Percentiles rank a stretch among this genome's conserved stretches.
phyloP scores from a whole-genome alignment of 2,113 vertebrate genomes.

The Antechinus flavipes region DNA sequence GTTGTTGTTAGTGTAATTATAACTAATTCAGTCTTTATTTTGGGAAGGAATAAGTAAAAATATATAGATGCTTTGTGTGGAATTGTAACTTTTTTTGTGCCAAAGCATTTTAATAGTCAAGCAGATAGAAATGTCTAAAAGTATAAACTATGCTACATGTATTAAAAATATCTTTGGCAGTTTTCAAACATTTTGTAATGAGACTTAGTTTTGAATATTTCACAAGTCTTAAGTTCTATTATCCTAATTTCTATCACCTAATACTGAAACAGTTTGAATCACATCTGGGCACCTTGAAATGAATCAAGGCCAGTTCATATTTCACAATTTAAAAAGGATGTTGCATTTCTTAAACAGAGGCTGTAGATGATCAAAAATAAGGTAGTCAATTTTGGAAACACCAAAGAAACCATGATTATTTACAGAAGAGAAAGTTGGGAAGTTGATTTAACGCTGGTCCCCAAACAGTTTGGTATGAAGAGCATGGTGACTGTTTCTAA shows the following conservation, averaged over 20 bases:
- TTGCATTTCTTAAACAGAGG: background rate
- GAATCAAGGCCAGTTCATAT: background rate
- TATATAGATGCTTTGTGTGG: background rate
- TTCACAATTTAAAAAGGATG: background rate
- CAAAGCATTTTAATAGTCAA: background rate
- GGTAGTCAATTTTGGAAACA: background rate
- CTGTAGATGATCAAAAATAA: slow-evolving; percentile 1
- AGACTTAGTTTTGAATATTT: background rate
- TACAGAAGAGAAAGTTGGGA: background rate
- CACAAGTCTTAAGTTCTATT: background rate
- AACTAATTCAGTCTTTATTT: background rate
- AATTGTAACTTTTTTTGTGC: background rate
- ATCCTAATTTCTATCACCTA: background rate
- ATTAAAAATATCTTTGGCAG: background rate
- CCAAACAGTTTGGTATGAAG: background rate
- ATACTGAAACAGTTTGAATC: background rate
- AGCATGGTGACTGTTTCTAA: background rate
- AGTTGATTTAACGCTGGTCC: background rate
- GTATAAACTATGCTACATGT: background rate
- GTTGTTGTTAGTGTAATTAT: background rate
- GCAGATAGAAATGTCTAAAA: background rate
- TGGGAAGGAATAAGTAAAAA: background rate
- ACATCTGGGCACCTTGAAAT: background rate
- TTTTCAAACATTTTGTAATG: background rate
- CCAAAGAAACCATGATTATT: background rate